Evolutionary conservation across 2,113 vertebrate genomes (phyloP).

Genomic region (Tenebrosternarchus preto): DNA sequence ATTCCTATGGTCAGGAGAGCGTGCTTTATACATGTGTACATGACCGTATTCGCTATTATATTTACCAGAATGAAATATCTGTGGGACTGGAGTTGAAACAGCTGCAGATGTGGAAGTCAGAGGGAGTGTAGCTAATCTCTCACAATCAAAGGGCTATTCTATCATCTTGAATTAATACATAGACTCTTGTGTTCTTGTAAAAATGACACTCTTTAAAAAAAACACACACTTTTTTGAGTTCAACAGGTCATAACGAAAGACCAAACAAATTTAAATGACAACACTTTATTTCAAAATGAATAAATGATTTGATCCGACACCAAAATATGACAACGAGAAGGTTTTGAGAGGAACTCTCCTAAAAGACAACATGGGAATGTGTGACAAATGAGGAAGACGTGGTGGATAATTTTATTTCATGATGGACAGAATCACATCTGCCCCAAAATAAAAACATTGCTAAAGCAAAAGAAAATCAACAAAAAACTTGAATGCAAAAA

Average conservation of each 20-base stretch:
- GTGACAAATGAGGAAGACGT: constrained; percentile 50
- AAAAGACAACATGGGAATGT: constrained; percentile 50
- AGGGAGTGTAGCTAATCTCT: not conserved
- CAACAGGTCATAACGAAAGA: constrained; percentile 61
- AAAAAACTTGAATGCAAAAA: constrained; percentile 20
- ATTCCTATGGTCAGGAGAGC: not conserved
- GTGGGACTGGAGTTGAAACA: not conserved
- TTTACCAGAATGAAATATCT: not conserved
- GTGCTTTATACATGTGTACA: too few relatives aligned
- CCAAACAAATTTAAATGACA: constrained; percentile 66
- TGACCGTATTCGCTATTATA: not conserved
- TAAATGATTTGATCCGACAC: constrained; percentile 46
- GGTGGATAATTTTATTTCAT: constrained; percentile 32
- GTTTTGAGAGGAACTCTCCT: constrained; percentile 43
- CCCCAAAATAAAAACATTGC: constrained; percentile 16
- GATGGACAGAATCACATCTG: constrained; percentile 21
- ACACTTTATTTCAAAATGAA: constrained; percentile 70
- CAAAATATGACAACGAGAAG: constrained; percentile 56
- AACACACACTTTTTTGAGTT: constrained; percentile 40
- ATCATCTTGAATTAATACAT: not conserved
- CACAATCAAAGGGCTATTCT: not conserved
- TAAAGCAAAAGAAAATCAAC: not conserved
- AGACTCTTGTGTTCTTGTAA: not conserved
- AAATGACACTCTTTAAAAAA: too few relatives aligned
- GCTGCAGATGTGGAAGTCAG: not conserved